Evolutionary conservation across 2,888 invertebrate genomes (phyloP).

Genomic region (Esperia sulphurella): DNA sequence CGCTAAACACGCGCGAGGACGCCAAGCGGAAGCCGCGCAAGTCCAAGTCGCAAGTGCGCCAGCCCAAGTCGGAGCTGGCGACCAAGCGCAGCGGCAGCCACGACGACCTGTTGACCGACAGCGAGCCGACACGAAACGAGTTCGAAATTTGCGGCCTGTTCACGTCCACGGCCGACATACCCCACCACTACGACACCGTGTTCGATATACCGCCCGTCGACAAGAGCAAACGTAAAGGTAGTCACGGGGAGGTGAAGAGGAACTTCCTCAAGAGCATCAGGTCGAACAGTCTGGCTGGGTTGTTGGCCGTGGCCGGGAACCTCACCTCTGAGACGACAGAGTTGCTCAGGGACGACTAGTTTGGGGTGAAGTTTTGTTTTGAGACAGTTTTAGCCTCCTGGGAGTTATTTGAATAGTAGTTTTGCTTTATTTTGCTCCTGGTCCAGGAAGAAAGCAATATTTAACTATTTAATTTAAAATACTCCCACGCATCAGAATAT

Average conservation of each 20-base stretch:
- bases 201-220: slow-evolving; percentile 52
- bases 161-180: slow-evolving; percentile 57
- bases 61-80: slow-evolving; percentile 22
- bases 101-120: slow-evolving; percentile 55
- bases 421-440: neutral
- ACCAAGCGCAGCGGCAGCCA: slow-evolving; percentile 57
- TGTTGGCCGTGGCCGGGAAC: slow-evolving; percentile 43
- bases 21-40: slow-evolving; percentile 28
- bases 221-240: slow-evolving; percentile 34
- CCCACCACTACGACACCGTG: slow-evolving; percentile 79
- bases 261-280: slow-evolving; percentile 53
- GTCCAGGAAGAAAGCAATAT: too few species aligned
- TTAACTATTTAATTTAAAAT: too few species aligned
- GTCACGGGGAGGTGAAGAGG: slow-evolving; percentile 41
- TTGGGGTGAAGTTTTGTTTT: slow-evolving; percentile 23
- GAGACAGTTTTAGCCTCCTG: neutral
- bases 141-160: slow-evolving; percentile 80
- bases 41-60: slow-evolving; percentile 19
- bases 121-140: slow-evolving; percentile 39
- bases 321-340: slow-evolving; percentile 53
- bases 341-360: slow-evolving; percentile 47
- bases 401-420: neutral
- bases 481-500: too few species aligned
- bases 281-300: slow-evolving; percentile 55
- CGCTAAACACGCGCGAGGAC: slow-evolving; percentile 20